Conservation (phyloP, 2,113 vertebrate species). For the Nothoprocta pentlandii region DNA sequence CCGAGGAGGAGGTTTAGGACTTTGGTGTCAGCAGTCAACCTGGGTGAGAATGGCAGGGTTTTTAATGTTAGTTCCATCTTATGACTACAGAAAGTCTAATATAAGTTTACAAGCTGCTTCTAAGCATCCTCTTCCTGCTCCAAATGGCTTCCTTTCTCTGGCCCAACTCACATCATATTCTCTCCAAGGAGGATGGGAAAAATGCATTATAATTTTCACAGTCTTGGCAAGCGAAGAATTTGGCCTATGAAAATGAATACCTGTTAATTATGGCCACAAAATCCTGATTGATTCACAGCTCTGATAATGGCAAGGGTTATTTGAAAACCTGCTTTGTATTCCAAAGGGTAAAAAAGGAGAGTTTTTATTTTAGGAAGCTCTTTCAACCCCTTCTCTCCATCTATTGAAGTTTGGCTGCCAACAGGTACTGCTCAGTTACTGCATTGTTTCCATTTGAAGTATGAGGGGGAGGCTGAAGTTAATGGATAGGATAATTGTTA, state of each 20-base stretch:
- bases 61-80: neutral
- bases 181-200: conserved; percentile 43
- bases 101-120: conserved; percentile 6
- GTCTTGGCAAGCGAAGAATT: conserved; percentile 49
- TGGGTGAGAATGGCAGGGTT: neutral
- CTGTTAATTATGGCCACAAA: conserved; percentile 19
- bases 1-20: neutral
- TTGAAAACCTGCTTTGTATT: neutral
- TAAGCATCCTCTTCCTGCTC: conserved; percentile 73
- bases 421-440: neutral
- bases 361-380: neutral
- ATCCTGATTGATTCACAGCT: conserved; percentile 8
- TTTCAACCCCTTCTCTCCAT: neutral
- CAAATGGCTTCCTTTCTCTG: conserved; percentile 66
- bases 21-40: neutral
- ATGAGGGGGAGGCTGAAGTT: neutral
- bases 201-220: neutral
- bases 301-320: conserved; percentile 3
- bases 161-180: neutral
- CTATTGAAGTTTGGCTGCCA: neutral
- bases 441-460: neutral
- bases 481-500: conserved; percentile 30
- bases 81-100: neutral
- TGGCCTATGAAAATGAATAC: conserved; percentile 14
- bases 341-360: neutral